phyloP scores from a whole-genome alignment of 2,113 vertebrate genomes.

The Procavia capensis region DNA sequence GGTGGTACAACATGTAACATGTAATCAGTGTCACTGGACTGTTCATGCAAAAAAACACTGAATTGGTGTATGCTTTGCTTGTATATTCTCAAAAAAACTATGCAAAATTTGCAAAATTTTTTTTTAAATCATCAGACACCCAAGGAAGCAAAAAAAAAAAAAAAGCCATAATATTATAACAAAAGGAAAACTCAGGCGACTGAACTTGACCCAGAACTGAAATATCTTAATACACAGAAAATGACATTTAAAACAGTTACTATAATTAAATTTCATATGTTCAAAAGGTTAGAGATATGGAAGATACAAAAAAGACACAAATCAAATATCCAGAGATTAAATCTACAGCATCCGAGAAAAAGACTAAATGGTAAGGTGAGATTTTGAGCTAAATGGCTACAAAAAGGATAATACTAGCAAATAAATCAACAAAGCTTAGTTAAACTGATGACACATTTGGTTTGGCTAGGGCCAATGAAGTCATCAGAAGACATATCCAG shows the following conservation, averaged over 20 bases:
- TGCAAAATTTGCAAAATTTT: background rate
- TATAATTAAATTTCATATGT: background rate
- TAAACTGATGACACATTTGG: constrained; percentile 32
- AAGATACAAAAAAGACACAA: background rate
- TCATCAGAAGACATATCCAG: constrained; percentile 13
- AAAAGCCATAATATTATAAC: background rate
- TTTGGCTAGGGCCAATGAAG: background rate
- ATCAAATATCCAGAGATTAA: constrained; percentile 36
- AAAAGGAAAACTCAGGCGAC: background rate
- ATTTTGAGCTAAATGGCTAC: background rate
- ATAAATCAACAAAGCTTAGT: constrained; percentile 21
- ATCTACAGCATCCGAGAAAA: background rate
- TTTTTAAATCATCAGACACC: background rate
- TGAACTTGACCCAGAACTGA: background rate
- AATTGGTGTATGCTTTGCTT: background rate
- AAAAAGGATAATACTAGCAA: constrained; percentile 38
- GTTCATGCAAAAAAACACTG: background rate
- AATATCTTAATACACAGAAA: background rate
- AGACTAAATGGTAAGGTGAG: background rate
- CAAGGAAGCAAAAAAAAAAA: background rate
- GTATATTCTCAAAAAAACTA: background rate
- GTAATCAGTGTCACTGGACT: background rate
- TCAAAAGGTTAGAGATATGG: constrained; percentile 4
- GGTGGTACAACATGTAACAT: background rate
- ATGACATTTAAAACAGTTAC: background rate